Percentiles rank a stretch among this genome's conserved stretches.
Conservation (phyloP, 2,797 vertebrate species). For the Eulemur mongoz region DNA sequence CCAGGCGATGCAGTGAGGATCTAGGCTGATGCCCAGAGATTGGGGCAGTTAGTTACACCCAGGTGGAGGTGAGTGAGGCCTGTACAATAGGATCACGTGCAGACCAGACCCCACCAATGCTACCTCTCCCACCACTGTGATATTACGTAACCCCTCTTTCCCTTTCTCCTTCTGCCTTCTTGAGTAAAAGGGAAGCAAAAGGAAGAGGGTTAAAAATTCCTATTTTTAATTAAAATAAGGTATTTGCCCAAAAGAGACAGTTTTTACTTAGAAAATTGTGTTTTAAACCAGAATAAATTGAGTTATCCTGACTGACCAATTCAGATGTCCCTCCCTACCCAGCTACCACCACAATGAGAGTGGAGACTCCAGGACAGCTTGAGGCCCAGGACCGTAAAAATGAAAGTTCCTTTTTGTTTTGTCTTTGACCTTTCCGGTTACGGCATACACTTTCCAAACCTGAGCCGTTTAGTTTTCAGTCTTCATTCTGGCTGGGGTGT, state of each 20-base stretch:
- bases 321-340: fast-evolving
- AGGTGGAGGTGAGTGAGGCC: not conserved
- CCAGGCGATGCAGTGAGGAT: not conserved
- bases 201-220: not conserved
- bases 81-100: not conserved
- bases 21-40: fast-evolving
- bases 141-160: not conserved
- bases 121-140: not conserved
- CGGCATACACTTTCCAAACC: not conserved
- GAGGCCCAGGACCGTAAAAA: not conserved
- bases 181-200: not conserved
- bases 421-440: not conserved
- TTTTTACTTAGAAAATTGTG: not conserved
- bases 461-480: not conserved
- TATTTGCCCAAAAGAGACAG: not conserved
- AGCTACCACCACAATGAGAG: too few relatives aligned
- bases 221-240: not conserved
- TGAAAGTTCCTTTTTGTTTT: not conserved
- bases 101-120: not conserved
- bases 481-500: not conserved
- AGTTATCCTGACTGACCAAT: not conserved
- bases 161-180: not conserved
- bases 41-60: not conserved
- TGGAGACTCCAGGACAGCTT: not conserved
- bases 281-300: not conserved